Evolutionary conservation across 2,113 vertebrate genomes (phyloP), one percentile per base, ranked within the genome.

Genomic region (Cheilinus undulatus): DNA sequence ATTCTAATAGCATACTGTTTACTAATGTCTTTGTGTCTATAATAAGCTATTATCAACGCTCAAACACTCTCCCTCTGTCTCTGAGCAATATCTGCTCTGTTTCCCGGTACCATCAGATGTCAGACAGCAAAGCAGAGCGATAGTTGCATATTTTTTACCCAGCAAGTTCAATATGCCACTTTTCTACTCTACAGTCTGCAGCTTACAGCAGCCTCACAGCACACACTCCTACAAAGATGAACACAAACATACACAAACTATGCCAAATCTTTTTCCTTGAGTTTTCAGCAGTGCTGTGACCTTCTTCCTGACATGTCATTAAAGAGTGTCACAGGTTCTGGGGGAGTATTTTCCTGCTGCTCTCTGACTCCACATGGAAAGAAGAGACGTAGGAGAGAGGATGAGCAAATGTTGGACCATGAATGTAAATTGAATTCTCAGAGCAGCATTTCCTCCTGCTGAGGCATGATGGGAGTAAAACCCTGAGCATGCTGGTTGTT

Each of bases 141-240:
- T 82, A 89, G 89, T 88, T 87, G 87, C 85, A 89, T 90, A 89
- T 90, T 87, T 91, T 89, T 90, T 91, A 90, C 82, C 60, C 83
- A 42, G 77, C 42, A 58, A 72, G 68, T 90, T 87, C 86, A 91
- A 90, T 87, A 87, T 89, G 83, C 84, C 89, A 88, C 87, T 90
- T 89, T 42, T 85, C 82, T 76, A 80, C 82, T 91, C 84, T 84
- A 60, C 82, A 76, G 82, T 85, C 80, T 43, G 76, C 86, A 81
- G 88, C 80, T 83, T 79, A 76, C 83, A 86, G 76, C 70, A n/a
- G n/a, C n/a, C n/a, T 46, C 52, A 58, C 69, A 81, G 82, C 76
- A 49, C 76, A 20, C 7, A 45, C 63, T n/a, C n/a, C n/a, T n/a
- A 27, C 19, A 60, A 22, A 20, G 69, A 81, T 65, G 62, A 78